Base-by-base conservation (phyloP, 1,140 invertebrate species). In the Galleria mellonella region DNA sequence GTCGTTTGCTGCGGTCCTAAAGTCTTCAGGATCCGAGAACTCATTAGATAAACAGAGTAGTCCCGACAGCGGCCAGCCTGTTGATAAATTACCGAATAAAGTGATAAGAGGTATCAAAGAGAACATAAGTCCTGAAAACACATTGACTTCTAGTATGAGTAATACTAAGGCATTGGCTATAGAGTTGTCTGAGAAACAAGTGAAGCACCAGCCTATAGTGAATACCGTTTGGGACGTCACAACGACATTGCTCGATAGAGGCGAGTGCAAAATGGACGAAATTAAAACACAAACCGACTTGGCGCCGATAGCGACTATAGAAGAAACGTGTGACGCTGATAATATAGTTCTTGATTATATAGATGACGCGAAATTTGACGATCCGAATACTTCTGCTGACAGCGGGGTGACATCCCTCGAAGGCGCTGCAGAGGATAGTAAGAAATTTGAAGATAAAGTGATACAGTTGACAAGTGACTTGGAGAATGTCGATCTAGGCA, bases 41-140 rank as follows among this genome's bases (percentile, higher is more conserved):
- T 67, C 72, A 12, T 54, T 72, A 35, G 73, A 75, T 11, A 85
- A 74, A 45, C 83, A 74, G 43, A 53, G 38, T 4, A 86, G 78
- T 45, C 76, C 79, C 0, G 82, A 85, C 11, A 55, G 63, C 0
- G 81, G 74, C 4, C 74, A 78, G 4, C 51, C 83, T 0, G 72
- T 86, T 5, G 83, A 86, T 10, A 86, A 87, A 55, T 50, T 87
- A 17, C 81, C 83, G 0, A 81, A 60, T 28, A 86, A 86, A 57
- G 70, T 87, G 4, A 84, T 86, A 9, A 43, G 76, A 45, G 73
- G 78, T 1, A 87, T 87, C 12, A 87, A 87, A 61, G 86, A 87
- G 43, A 87, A 86, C 43, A 81, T 86, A 1, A 87, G 86, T 38
- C 86, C 83, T 0, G 83, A 87, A 47, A 87, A 86, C 32, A 86